Base-by-base conservation (phyloP, 2,888 invertebrate genomes). In the Therioaphis trifolii region DNA sequence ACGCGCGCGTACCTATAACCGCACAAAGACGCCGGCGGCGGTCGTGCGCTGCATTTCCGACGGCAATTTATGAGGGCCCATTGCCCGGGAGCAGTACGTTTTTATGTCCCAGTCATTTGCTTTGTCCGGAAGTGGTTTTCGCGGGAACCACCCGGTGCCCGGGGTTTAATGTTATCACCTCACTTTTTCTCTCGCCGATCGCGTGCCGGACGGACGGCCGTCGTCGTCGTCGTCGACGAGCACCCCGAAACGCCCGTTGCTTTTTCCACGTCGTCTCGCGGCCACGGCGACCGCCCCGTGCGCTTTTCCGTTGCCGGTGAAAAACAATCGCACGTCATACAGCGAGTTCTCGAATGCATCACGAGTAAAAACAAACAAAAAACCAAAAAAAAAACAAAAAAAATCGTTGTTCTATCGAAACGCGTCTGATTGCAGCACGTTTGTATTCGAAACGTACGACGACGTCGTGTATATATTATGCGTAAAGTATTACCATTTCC, bases 21-120 rank as follows among this genome's bases (percentile, higher is more conserved):
- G 35, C 35, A 35, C 4, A 35, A 35, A 35, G 35, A 35, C 35
- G 35, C 35, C 3, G 24, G 43, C 46, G 46, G 4, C 9, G 21
- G 58, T n/a, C 43, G 58, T 75, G 35, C 58, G 15, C n/a, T n/a
- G n/a, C 40, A 24, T 58, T 74, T 58, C 24, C 11, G 75, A 75
- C 75, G 21, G 24, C 40, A 24, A 75, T 75, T 75, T 58, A 75
- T 58, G 58, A 40, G 58, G 15, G 24, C 27, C 21, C 58, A 58
- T 79, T 55, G 55, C 14, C 69, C 27, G 55, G n/a, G n/a, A n/a
- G n/a, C n/a, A 27, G 55, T 69, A 11, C 27, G 15, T 79, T 79
- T 79, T 69, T 78, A 68, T 52, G 68, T 66, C 66, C 52, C 68
- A 40, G 68, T 78, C 78, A 52, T 78, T 78, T 68, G 68, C 55